These are phyloP conservation scores for Synergus umbraculus DNA, from an alignment of 2,888 invertebrate genomes.

Conservation along the genomic window DNA sequence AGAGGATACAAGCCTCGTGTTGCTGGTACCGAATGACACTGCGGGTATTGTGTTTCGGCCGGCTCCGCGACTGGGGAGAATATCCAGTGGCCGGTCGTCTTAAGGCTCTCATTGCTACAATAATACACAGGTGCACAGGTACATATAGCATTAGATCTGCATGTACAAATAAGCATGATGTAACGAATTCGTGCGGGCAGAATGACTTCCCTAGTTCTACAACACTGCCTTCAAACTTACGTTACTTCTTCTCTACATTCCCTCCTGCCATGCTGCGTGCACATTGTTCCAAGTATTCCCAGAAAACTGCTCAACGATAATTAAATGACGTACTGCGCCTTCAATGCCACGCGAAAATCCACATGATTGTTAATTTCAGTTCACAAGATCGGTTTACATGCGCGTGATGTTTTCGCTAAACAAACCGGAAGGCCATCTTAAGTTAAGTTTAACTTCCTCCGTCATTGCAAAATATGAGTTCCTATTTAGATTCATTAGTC, in stretches of 20 bases:
- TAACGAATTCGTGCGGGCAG: slow-evolving; percentile 69
- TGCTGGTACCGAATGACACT: slow-evolving; percentile 57
- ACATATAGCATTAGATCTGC: slow-evolving; percentile 6
- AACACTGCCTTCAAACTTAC: slow-evolving; percentile 36
- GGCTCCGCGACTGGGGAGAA: slow-evolving; percentile 53
- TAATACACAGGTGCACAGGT: slow-evolving; percentile 3
- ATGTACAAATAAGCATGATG: slow-evolving; percentile 60
- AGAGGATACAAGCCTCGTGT: slow-evolving; percentile 35
- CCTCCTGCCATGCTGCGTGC: neutral
- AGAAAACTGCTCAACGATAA: slow-evolving; percentile 29
- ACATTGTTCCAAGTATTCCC: slow-evolving; percentile 12
- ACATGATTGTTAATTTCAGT: neutral
- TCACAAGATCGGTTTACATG: neutral
- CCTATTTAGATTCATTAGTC: neutral
- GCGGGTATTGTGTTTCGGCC: slow-evolving; percentile 62
- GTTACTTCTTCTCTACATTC: neutral
- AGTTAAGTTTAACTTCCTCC: neutral
- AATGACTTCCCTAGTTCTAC: slow-evolving; percentile 57
- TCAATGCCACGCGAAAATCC: slow-evolving; percentile 11
- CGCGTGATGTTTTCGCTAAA: slow-evolving; percentile 33
- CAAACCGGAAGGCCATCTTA: slow-evolving; percentile 4
- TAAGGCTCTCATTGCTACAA: neutral
- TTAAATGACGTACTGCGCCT: slow-evolving; percentile 6
- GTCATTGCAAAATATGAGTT: slow-evolving; percentile 13
- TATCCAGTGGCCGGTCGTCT: slow-evolving; percentile 53